Evolutionary conservation across 2,797 vertebrate species (phyloP).

Genomic region (Adelosebastes latens): DNA sequence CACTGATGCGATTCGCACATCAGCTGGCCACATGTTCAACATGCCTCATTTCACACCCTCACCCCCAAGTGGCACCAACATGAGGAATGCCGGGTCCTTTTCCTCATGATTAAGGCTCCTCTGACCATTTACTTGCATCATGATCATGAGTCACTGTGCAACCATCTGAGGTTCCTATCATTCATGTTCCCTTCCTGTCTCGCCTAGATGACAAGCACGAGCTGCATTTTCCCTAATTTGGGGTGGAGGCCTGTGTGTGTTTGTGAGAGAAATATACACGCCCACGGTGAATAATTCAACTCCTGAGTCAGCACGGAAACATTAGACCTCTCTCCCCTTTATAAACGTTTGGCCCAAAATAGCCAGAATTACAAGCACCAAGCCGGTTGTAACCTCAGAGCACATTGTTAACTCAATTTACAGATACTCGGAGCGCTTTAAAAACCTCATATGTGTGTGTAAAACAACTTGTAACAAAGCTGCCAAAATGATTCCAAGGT

Average conservation of each 20-base stretch:
- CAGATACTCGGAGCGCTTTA: neutral
- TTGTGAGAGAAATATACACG: slow-evolving; percentile 33
- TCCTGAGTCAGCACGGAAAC: slow-evolving; percentile 74
- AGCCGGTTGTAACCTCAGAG: neutral
- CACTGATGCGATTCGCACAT: slow-evolving; percentile 26
- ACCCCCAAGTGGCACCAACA: slow-evolving; percentile 27
- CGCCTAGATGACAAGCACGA: slow-evolving; percentile 42
- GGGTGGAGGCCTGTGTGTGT: slow-evolving; percentile 59
- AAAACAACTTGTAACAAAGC: neutral
- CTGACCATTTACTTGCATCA: slow-evolving; percentile 13
- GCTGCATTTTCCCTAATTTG: slow-evolving; percentile 72
- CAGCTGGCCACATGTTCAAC: slow-evolving; percentile 51
- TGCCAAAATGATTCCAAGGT: neutral
- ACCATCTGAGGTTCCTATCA: slow-evolving; percentile 53
- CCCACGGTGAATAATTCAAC: slow-evolving; percentile 68
- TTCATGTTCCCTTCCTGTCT: slow-evolving; percentile 52
- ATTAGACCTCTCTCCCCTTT: slow-evolving; percentile 58
- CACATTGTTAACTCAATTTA: neutral
- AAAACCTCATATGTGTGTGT: neutral
- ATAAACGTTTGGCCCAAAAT: slow-evolving; percentile 56
- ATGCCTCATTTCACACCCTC: slow-evolving; percentile 31
- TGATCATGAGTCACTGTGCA: slow-evolving; percentile 65
- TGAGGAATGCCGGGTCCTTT: slow-evolving; percentile 40
- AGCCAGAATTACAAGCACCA: slow-evolving; percentile 40
- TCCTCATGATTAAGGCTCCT: slow-evolving; percentile 48